phyloP scores from a whole-genome alignment of 2,797 vertebrate genomes.

The Dipus sagitta region DNA sequence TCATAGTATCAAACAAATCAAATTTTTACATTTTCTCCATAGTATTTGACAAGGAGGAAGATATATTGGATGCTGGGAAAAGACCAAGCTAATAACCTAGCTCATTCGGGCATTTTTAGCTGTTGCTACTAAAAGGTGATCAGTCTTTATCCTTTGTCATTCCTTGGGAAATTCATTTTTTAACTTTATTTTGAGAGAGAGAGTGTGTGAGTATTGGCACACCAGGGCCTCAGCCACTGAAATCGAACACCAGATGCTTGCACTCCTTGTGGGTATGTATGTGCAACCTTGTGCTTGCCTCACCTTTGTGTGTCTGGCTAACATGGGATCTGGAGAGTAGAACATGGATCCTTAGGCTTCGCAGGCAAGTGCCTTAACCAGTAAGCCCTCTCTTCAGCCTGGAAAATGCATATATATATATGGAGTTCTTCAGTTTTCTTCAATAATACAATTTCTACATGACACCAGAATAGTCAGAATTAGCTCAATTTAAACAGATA shows the following conservation, averaged over 20 bases:
- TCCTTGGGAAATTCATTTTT: neutral
- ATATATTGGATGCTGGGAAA: neutral
- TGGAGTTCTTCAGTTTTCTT: constrained; percentile 40
- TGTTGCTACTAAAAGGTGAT: constrained; percentile 29
- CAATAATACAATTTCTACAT: neutral
- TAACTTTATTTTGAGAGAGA: no score
- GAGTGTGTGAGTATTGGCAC: no score
- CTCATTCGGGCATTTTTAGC: constrained; percentile 21
- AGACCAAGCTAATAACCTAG: neutral
- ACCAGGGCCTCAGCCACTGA: no score
- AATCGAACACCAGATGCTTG: no score
- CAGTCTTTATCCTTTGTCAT: neutral
- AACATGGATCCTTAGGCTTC: no score
- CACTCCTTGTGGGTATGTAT: no score
- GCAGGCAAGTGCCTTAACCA: no score
- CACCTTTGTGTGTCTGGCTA: no score
- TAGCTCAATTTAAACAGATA: neutral
- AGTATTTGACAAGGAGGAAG: constrained; percentile 47
- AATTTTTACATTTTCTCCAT: neutral
- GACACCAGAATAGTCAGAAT: constrained; percentile 37
- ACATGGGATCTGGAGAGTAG: no score
- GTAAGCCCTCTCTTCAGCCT: no score
- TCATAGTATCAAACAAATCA: neutral
- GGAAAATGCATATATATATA: neutral
- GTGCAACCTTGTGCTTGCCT: no score